Evolutionary conservation across 2,888 invertebrate species (phyloP).

Genomic region (Andricus curvator): DNA sequence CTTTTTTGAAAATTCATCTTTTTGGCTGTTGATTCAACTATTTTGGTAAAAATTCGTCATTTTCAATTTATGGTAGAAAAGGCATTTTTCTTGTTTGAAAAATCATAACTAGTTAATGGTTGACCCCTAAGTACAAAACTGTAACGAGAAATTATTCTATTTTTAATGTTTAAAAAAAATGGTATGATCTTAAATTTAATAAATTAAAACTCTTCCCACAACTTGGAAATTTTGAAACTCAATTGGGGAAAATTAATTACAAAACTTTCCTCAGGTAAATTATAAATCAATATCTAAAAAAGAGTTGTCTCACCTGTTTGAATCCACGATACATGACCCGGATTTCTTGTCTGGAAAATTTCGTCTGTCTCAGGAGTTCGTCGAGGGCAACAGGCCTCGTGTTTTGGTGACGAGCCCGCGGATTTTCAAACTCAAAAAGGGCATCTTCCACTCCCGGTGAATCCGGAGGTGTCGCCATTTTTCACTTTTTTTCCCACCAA

Average conservation of each 20-base stretch:
- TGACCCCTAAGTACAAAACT: too few species aligned
- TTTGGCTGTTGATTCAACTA: too few species aligned
- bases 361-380: conserved; percentile 94
- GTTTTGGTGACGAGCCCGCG: conserved; percentile 84
- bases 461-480: conserved; percentile 92
- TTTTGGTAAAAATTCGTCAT: too few species aligned
- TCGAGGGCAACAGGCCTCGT: conserved; percentile 92
- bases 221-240: neutral
- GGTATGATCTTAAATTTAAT: neutral
- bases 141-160: too few species aligned
- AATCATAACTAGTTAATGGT: too few species aligned
- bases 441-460: conserved; percentile 90
- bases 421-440: conserved; percentile 91
- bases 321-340: conserved; percentile 98
- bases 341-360: conserved; percentile 97
- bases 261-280: neutral
- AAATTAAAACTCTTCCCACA: neutral
- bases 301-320: conserved; percentile 86
- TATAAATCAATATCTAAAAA: neutral
- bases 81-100: too few species aligned
- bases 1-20: too few species aligned
- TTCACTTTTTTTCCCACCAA: conserved; percentile 30
- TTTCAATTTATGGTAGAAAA: too few species aligned
- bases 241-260: neutral
- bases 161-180: too few species aligned